Evolutionary conservation across 2,113 vertebrate species (phyloP), one percentile per base, ranked within the genome.

Genomic region (Dermatemys mawii): DNA sequence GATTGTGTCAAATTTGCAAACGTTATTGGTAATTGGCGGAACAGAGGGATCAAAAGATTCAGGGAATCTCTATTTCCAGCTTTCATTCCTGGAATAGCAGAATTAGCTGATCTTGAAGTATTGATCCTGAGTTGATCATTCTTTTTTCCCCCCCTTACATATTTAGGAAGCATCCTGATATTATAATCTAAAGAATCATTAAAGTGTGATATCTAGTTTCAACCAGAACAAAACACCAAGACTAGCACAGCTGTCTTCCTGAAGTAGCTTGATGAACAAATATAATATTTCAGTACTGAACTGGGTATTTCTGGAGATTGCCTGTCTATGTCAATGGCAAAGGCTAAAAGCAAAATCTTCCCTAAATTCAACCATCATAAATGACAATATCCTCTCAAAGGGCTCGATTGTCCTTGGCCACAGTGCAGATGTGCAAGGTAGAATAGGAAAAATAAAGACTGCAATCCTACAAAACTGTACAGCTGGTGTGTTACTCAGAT

Each of bases 21-120:
- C n/a, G n/a, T n/a, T n/a, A n/a, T n/a, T n/a, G n/a, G n/a, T 29
- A 0, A 0, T 14, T 3, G 2, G 6, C 35, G 27, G 75, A 80
- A 78, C 19, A 38, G 12, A 83, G 16, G n/a, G 49, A 54, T 0
- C 0, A 55, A 85, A 19, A 80, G 50, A 81, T 38, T 16, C n/a
- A 53, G 79, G 22, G 38, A 81, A 54, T 54, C 22, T 16, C 38
- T 53, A 13, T 54, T 51, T 75, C 49, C 0, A 0, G 8, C 3
- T 83, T 86, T 55, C 51, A 9, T n/a, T 46, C 1, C 24, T 57
- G 63, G 86, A 11, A 10, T 8, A 70, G 49, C 50, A 87, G 24
- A 84, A 6, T 6, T 2, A 3, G 3, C 9, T 90, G 14, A 55
- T 90, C 26, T 48, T 41, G 35, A 14, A 89, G 76, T 3, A 54